A percentile compares a stretch with the other conserved stretches of the same genome.
Conservation (phyloP, 2,113 vertebrate genomes). For the Istiophorus platypterus region DNA sequence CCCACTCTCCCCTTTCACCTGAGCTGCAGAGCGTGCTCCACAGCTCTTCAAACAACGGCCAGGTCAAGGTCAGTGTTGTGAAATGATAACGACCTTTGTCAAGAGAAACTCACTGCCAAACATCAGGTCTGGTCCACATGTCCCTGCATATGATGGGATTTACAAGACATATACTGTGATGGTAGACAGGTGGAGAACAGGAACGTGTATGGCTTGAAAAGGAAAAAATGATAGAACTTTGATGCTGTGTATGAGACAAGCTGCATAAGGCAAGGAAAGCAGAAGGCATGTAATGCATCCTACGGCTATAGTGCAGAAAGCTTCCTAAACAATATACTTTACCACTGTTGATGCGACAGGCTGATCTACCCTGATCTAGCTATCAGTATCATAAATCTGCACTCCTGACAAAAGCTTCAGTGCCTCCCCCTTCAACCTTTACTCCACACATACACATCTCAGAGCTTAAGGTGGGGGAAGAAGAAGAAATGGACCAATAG, state of each 20-base stretch:
- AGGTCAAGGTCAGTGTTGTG: conserved; percentile 59
- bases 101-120: conserved; percentile 4
- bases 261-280: conserved; percentile 15
- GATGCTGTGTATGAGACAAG: not conserved
- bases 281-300: conserved; percentile 33
- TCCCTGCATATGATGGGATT: conserved; percentile 9
- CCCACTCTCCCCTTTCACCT: conserved; percentile 28
- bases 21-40: conserved; percentile 3
- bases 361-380: conserved; percentile 49
- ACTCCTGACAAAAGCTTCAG: not conserved
- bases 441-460: conserved; percentile 37
- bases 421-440: conserved; percentile 8
- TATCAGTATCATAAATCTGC: conserved; percentile 58
- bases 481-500: conserved; percentile 51
- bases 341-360: conserved; percentile 31
- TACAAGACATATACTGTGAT: conserved; percentile 10
- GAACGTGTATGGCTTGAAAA: not conserved
- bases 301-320: not conserved
- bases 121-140: conserved; percentile 30
- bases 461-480: conserved; percentile 57
- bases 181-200: conserved; percentile 18
- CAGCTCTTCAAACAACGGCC: conserved; percentile 63
- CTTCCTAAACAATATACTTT: conserved; percentile 22
- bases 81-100: conserved; percentile 44
- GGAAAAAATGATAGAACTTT: conserved; percentile 11